Conservation (phyloP, 2,113 vertebrate genomes). For the Triplophysa siluroides region DNA sequence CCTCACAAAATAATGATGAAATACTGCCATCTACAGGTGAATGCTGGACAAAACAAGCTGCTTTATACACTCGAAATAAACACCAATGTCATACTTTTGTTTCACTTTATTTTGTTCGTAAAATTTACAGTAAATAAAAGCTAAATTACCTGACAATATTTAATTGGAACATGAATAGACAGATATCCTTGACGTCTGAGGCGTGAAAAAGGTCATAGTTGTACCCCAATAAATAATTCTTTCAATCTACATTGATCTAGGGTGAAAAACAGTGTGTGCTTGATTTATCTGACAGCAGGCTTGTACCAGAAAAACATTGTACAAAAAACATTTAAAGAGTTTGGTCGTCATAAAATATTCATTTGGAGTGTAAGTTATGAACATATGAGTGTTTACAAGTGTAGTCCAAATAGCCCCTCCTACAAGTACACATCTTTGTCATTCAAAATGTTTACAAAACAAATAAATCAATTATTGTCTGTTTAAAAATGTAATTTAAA, state of each 20-base stretch:
- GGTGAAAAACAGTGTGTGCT: background rate
- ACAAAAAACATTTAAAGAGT: background rate
- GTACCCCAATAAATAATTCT: constrained; percentile 16
- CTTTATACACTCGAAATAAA: too few relatives aligned
- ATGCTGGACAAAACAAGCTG: background rate
- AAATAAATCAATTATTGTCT: background rate
- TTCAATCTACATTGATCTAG: background rate
- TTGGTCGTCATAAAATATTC: too few relatives aligned
- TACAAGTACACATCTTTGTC: background rate
- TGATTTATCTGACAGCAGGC: background rate
- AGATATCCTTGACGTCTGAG: background rate
- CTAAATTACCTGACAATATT: background rate
- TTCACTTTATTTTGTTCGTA: constrained; percentile 27
- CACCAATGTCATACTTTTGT: background rate
- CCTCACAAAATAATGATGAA: background rate
- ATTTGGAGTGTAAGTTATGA: background rate
- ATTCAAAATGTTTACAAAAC: background rate
- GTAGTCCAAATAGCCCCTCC: background rate
- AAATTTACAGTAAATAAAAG: constrained; percentile 14
- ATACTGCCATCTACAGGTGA: constrained; percentile 18
- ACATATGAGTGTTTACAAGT: background rate
- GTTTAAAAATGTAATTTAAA: background rate
- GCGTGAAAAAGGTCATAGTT: background rate
- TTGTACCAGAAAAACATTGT: background rate
- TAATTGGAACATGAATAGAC: background rate